phyloP scores from a whole-genome alignment of 2,888 invertebrate genomes.

The Sinotaia quadrata region DNA sequence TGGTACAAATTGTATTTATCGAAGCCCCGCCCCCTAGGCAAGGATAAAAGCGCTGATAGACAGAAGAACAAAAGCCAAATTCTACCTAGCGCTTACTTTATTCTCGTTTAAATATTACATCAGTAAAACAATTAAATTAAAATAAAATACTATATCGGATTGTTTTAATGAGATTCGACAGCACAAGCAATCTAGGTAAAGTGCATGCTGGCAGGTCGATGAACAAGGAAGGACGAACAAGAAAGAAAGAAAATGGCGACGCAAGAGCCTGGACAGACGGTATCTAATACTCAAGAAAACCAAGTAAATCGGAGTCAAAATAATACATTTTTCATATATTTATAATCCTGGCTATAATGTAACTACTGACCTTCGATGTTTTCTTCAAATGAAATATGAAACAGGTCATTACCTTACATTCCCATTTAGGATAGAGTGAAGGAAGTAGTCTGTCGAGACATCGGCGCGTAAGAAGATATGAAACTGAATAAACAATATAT shows the following conservation, averaged over 20 bases:
- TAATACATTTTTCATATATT: no score
- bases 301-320: not conserved
- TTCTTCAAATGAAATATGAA: no score
- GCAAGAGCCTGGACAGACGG: slow-evolving; percentile 10
- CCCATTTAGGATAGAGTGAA: slow-evolving; percentile 27
- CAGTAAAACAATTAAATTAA: no score
- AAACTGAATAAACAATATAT: slow-evolving; percentile 23
- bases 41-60: slow-evolving; percentile 16
- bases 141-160: no score
- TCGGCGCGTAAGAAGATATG: slow-evolving; percentile 24
- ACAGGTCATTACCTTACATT: slow-evolving; percentile 30
- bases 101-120: no score
- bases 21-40: slow-evolving; percentile 22
- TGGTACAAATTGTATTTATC: no score
- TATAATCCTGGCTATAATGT: no score
- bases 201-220: slow-evolving; percentile 28
- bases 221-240: slow-evolving; percentile 31
- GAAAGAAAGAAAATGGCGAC: slow-evolving; percentile 32
- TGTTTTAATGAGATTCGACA: no score
- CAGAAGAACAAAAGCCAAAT: slow-evolving; percentile 26
- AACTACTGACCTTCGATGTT: no score
- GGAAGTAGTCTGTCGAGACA: slow-evolving; percentile 15
- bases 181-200: no score
- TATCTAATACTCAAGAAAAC: not conserved
- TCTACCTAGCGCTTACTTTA: no score